Evolutionary conservation across 2,888 invertebrate genomes (phyloP), one percentile per base, ranked within the genome.

Genomic region (Himalopsyche anomala): DNA sequence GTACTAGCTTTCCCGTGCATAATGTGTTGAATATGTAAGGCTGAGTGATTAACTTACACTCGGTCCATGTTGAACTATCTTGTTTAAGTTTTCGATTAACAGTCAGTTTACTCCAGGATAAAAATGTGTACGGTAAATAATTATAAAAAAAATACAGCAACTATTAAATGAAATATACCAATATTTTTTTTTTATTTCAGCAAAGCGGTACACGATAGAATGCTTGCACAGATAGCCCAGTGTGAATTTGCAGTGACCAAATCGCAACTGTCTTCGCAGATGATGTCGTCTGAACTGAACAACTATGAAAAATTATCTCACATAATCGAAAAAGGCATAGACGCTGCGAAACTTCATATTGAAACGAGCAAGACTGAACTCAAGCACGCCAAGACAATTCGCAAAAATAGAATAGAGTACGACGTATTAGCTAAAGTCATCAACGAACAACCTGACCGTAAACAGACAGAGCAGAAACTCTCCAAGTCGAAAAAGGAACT

Each of bases 401-500:
- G 98, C 17, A 97, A 97, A 90, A 98, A 99, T 91, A 94, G 97
- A 90, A 96, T 97, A 92, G 98, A 98, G 91, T 99, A 99, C 92
- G 98, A 99, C 92, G 96, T 98, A 15, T 90, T 99, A 69, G 98
- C 98, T 0, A 97, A 97, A 91, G 95, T 98, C 0, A 98, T 99
- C 88, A 96, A 96, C 89, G 95, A 96, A 90, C 98, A 98, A 90
- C 98, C 98, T 0, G 98, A 98, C 90, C 94, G 98, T 89, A 96
- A 96, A 90, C 96, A 96, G 89, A 97, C 96, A 0, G 92, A 94
- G 86, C 95, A 96, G 89, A 93, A 95, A 88, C 92, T 98, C 2
- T 94, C 94, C 80, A 94, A 94, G 17, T 92, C 98, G 17, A 95
- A 96, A 90, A 94, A 95, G 28, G 97, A 98, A 90, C 92, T 98